A percentile compares a stretch with the other conserved stretches of the same genome.
Evolutionary conservation across 2,797 vertebrate species (phyloP).

Genomic region (Todus mexicanus): DNA sequence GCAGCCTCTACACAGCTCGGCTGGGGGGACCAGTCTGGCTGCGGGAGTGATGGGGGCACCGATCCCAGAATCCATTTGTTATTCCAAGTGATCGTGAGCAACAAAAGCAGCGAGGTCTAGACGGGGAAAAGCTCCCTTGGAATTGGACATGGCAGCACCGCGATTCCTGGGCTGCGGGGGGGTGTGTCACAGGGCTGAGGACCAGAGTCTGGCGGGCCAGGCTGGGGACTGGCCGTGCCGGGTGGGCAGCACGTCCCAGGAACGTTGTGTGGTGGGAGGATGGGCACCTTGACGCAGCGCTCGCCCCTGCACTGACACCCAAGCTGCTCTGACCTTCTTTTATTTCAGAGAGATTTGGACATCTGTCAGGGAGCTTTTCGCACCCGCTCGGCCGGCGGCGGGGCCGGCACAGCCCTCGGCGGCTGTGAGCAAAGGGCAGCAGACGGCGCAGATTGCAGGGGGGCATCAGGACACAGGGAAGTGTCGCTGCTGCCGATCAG

Average conservation of each 20-base stretch:
- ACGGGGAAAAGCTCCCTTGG: not conserved
- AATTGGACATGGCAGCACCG: accelerated
- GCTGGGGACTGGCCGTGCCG: accelerated
- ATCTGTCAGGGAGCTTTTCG: constrained; percentile 13
- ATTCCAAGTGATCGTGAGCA: accelerated
- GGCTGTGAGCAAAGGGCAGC: not conserved
- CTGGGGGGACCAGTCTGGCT: no score
- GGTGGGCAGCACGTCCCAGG: not conserved
- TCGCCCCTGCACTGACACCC: not conserved
- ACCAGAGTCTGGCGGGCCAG: no score
- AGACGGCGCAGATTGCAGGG: accelerated
- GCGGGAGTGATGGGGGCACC: not conserved
- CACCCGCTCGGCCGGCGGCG: accelerated
- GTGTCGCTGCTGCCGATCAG: not conserved
- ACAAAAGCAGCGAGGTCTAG: not conserved
- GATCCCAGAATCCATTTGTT: not conserved
- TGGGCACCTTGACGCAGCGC: not conserved
- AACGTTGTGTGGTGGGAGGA: accelerated
- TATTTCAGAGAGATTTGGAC: constrained; percentile 45
- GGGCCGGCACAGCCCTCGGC: not conserved
- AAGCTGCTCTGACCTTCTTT: constrained; percentile 42
- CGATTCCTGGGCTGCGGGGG: not conserved
- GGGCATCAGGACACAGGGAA: accelerated
- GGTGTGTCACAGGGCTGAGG: not conserved
- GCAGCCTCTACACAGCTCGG: not conserved